Conservation (phyloP, 1,140 invertebrate species). For the Ctenoplectra terminalis region DNA sequence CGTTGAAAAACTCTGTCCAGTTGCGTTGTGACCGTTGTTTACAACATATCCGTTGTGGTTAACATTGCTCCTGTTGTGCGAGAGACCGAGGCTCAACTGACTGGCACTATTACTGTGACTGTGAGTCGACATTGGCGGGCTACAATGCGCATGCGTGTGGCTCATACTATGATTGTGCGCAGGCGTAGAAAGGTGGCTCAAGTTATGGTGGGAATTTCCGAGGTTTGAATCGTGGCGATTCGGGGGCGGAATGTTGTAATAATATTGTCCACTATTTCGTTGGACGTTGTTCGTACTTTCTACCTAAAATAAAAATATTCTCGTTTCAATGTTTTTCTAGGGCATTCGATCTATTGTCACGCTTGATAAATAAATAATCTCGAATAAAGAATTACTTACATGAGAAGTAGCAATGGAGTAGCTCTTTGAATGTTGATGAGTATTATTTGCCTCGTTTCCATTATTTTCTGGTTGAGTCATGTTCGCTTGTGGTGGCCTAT, state of each 20-base stretch:
- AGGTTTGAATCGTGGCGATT: constrained; percentile 77
- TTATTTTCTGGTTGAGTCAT: constrained; percentile 74
- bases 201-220: constrained; percentile 82
- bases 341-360: background rate
- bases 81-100: constrained; percentile 79
- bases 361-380: no score
- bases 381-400: constrained; percentile 74
- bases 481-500: constrained; percentile 87
- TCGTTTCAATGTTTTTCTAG: background rate
- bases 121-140: constrained; percentile 81
- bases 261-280: constrained; percentile 83
- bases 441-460: constrained; percentile 74
- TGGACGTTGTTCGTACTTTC: constrained; percentile 76
- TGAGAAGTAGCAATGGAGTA: constrained; percentile 82
- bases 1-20: constrained; percentile 26
- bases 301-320: constrained; percentile 63
- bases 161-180: constrained; percentile 78
- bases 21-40: constrained; percentile 39
- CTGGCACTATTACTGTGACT: constrained; percentile 82
- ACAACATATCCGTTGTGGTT: constrained; percentile 71
- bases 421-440: constrained; percentile 82
- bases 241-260: constrained; percentile 85
- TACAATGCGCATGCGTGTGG: constrained; percentile 84
- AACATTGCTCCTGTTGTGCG: constrained; percentile 82
- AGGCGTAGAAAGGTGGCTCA: constrained; percentile 81